Base-by-base conservation (phyloP, 2,113 vertebrate species). In the Philantomba maxwellii region DNA sequence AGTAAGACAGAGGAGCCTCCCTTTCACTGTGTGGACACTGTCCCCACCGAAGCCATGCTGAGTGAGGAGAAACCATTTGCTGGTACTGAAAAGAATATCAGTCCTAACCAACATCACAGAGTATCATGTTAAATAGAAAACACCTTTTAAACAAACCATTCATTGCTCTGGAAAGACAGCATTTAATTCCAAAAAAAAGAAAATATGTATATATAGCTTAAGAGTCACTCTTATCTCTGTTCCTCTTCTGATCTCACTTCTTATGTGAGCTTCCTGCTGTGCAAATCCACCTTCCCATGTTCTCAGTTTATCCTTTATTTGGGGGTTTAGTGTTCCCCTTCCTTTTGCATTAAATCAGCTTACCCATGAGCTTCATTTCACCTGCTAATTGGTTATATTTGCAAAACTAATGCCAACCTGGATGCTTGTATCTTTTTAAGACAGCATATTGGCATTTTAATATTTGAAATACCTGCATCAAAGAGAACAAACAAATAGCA, bases 11-110 rank as follows among this genome's bases (percentile, higher is more conserved):
- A 9, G 1, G 6, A 2, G 19, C 45, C 47, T 64, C 57, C 30
- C 16, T 36, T 66, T 26, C 3, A 1, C 12, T 16, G 5, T 33
- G 15, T 17, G 15, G 28, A 62, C 3, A 17, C 25, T 28, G 26
- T 19, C 0, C 55, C n/a, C 1, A 0, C 75, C 1, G 4, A n/a
- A 51, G 14, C 75, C 55, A 7, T 14, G 0, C 16, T 45, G 8
- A 45, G 39, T 2, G 23, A 93, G 47, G 33, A 82, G 53, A 87
- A 94, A 17, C 25, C 45, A 30, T 43, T 62, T 94, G 62, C 25
- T 85, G 82, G 93, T 62, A 51, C 39, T 62, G 21, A 57, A 87
- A 66, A 19, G 39, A 90, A 14, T 51, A 11, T 49, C 91, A 64
- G 8, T 28, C 57, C 39, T 73, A 64, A 78, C 11, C 55, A 73